Evolutionary conservation across 2,888 invertebrate genomes (phyloP), one percentile per base, ranked within the genome.

Genomic region (Drosophila picticornis): DNA sequence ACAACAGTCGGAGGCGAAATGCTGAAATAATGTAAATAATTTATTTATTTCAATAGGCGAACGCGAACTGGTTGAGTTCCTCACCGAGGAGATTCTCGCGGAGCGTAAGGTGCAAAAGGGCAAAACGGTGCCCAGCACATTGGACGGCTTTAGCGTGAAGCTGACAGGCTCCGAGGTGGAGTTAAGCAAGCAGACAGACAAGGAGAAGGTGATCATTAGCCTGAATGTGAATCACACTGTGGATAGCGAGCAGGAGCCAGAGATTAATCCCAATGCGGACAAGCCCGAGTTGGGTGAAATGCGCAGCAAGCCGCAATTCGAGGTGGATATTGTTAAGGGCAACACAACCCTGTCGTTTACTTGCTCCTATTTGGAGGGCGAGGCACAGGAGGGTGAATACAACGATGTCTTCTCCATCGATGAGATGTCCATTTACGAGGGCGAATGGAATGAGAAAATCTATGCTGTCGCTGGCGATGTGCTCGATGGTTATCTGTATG

Each of bases 171-270:
- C 98, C 34, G 97, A 98, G 92, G 96, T 99, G 5, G 96, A 96
- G 34, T 94, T 99, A 69, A 95, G 94, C 84, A 99, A 97, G 94
- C 93, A 95, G 84, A 90, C 94, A 4, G 95, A 95, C 55, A 95
- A 95, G 89, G 97, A 97, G 94, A 94, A 94, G 76, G 95, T 98
- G 75, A 95, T 94, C 59, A 95, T 99, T 52, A 96, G 95, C 65
- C 97, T 99, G 93, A 99, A 98, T 92, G 97, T 99, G 0, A 99
- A 99, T 93, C 98, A 99, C 93, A 97, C 98, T 0, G 98, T 99
- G 0, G 98, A 98, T 91, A 95, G 97, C 0, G 97, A 97, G 60
- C 91, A 95, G 6, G 96, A 96, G 56, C 95, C 96, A 2, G 96
- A 96, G 68, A 78, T 95, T 3, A 95, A 96, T 80, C 94, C 94